These are phyloP conservation scores for Ochropleura leucogaster DNA, from an alignment of 2,888 invertebrate genomes.

Conservation along the genomic window DNA sequence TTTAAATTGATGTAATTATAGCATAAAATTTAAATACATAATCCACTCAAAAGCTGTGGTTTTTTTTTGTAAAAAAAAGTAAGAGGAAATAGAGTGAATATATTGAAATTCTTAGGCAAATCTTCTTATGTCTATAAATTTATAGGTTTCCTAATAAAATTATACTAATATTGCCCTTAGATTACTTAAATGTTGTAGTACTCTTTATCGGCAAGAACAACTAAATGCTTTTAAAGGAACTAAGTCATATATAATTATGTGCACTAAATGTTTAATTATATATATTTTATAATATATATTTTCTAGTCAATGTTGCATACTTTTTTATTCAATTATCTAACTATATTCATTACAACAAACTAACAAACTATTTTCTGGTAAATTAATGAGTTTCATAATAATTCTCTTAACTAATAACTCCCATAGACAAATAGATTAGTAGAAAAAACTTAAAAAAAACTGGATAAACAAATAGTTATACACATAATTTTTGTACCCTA, in stretches of 20 bases:
- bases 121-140: too few species aligned
- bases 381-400: not conserved
- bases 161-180: not conserved
- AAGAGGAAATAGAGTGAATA: not conserved
- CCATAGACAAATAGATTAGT: not conserved
- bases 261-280: not conserved
- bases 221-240: conserved; percentile 19
- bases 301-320: too few species aligned
- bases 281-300: not conserved
- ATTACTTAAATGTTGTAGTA: not conserved
- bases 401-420: not conserved
- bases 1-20: too few species aligned
- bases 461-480: not conserved
- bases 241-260: conserved; percentile 1
- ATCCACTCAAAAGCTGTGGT: too few species aligned
- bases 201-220: conserved; percentile 1
- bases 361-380: not conserved
- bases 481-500: too few species aligned
- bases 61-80: not conserved
- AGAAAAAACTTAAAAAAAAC: not conserved
- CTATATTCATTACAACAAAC: too few species aligned
- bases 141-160: not conserved
- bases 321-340: too few species aligned
- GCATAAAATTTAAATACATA: too few species aligned
- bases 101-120: not conserved